phyloP scores from a whole-genome alignment of 2,797 vertebrate species.

The Hydrophis major region DNA sequence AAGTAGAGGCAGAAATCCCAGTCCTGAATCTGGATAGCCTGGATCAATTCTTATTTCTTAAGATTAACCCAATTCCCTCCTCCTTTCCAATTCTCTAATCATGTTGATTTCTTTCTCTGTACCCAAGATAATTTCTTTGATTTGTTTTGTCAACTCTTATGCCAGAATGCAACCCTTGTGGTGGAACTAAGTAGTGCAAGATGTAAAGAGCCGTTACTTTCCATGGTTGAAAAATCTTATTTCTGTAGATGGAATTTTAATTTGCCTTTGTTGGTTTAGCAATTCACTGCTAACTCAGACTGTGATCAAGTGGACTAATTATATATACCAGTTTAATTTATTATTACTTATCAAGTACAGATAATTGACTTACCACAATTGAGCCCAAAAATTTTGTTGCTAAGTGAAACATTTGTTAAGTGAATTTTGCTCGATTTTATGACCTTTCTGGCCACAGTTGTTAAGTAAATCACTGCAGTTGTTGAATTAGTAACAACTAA shows the following conservation, averaged over 20 bases:
- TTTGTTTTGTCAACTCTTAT: neutral
- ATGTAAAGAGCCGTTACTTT: neutral
- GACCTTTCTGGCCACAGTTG: too few relatives aligned
- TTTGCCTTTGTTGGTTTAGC: neutral
- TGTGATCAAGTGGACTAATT: neutral
- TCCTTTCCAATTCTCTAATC: neutral
- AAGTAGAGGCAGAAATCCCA: neutral
- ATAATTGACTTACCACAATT: too few relatives aligned
- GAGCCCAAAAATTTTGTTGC: too few relatives aligned
- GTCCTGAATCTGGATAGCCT: neutral
- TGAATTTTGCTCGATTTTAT: too few relatives aligned
- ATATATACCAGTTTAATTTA: neutral
- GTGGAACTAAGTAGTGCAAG: neutral
- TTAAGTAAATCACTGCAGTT: too few relatives aligned
- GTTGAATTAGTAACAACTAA: too few relatives aligned
- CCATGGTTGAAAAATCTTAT: neutral
- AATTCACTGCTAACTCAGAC: neutral
- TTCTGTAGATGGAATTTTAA: neutral
- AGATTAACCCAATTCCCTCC: neutral
- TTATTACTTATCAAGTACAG: neutral
- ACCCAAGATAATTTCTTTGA: neutral
- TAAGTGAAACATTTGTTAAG: too few relatives aligned
- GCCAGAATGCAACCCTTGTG: neutral
- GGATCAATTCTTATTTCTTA: neutral
- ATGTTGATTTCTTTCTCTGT: neutral